Conservation (phyloP, 2,797 vertebrate genomes). For the Smutsia temminckii region DNA sequence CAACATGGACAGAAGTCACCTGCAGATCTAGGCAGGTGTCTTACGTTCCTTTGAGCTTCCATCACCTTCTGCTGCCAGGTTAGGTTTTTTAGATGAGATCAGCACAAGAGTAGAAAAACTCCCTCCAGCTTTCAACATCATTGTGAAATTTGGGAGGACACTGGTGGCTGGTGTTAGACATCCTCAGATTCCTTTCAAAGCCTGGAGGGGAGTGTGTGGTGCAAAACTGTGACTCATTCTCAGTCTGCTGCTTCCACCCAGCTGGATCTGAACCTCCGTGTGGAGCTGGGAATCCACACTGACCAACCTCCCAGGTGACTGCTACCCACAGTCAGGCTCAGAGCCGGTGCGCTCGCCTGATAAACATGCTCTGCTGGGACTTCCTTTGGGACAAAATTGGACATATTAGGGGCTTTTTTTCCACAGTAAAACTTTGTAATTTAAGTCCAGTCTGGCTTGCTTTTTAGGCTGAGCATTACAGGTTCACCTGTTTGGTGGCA, state of each 20-base stretch:
- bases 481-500: background rate
- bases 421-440: background rate
- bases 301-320: background rate
- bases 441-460: background rate
- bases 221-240: accelerated
- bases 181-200: background rate
- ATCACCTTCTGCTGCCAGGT: accelerated
- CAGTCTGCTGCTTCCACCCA: accelerated
- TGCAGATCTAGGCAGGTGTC: background rate
- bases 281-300: background rate
- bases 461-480: accelerated
- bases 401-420: background rate
- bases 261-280: background rate
- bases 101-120: background rate
- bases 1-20: background rate
- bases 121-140: background rate
- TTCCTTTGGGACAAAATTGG: background rate
- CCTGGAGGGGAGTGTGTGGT: background rate
- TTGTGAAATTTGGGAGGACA: background rate
- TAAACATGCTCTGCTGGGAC: background rate
- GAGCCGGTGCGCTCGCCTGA: accelerated
- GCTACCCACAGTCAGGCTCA: background rate
- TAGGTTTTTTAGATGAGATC: background rate
- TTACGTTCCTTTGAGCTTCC: background rate
- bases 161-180: background rate